These are phyloP conservation scores for Pogonognathellus flavescens DNA, from an alignment of 1,140 invertebrate genomes.

Conservation along the genomic window DNA sequence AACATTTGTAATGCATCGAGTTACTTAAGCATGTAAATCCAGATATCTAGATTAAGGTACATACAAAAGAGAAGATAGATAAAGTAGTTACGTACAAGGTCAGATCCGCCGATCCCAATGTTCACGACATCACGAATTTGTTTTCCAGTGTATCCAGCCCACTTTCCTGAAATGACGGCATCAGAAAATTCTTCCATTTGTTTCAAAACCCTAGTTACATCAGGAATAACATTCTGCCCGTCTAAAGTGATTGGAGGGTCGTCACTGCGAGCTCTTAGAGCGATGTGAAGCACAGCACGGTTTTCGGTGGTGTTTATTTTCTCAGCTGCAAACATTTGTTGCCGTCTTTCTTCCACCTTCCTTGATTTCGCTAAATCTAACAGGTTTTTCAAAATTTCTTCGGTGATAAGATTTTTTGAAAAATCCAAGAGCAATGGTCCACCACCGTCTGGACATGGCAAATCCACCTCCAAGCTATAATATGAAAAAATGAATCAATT, in stretches of 20 bases:
- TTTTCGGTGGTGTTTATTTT: constrained; percentile 99
- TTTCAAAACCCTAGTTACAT: constrained; percentile 89
- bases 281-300: constrained; percentile 94
- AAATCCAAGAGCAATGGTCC: constrained; percentile 85
- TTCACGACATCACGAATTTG: constrained; percentile 98
- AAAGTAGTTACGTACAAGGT: constrained; percentile 78
- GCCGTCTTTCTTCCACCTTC: constrained; percentile 86
- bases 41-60: not conserved
- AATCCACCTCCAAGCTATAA: constrained; percentile 60
- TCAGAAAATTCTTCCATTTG: constrained; percentile 96
- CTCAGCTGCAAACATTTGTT: constrained; percentile 94
- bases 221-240: constrained; percentile 93
- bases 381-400: constrained; percentile 81
- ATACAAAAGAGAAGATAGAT: not conserved
- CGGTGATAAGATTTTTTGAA: constrained; percentile 95
- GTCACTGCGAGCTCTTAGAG: constrained; percentile 89
- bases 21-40: not conserved
- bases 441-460: constrained; percentile 63
- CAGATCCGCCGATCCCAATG: constrained; percentile 99
- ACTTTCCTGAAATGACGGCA: constrained; percentile 79
- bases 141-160: constrained; percentile 94
- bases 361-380: constrained; percentile 85
- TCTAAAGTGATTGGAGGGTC: constrained; percentile 84
- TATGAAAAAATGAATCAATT: not conserved
- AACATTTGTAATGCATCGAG: not conserved